Percentiles rank a stretch among this genome's conserved stretches.
phyloP scores from a whole-genome alignment of 2,888 invertebrate species.

The Scaptomyza caliginosa region DNA sequence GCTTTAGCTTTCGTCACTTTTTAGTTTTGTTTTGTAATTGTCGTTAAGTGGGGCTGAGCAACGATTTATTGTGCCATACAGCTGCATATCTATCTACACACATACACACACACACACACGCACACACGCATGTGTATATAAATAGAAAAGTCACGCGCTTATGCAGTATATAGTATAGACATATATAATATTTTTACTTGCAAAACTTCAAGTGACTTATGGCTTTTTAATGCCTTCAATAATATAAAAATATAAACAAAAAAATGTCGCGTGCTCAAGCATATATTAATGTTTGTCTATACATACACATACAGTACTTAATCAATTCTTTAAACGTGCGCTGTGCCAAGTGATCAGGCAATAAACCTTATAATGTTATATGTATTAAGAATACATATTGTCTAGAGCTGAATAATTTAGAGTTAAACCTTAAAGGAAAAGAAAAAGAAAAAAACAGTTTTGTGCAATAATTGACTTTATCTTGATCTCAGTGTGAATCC shows the following conservation, averaged over 20 bases:
- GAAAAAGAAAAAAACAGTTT: conserved; percentile 29
- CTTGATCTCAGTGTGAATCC: conserved; percentile 43
- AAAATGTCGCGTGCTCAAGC: conserved; percentile 44
- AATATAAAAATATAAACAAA: background rate
- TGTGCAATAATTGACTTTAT: conserved; percentile 29
- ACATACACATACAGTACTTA: conserved; percentile 28
- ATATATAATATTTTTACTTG: conserved; percentile 35
- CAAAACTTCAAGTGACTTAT: conserved; percentile 13
- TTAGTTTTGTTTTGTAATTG: conserved; percentile 37
- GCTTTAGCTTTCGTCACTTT: conserved; percentile 44
- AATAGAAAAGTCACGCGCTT: conserved; percentile 46
- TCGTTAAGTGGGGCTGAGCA: conserved; percentile 36
- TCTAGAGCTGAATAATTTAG: conserved; percentile 28
- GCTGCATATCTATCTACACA: conserved; percentile 6
- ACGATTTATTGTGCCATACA: conserved; percentile 39
- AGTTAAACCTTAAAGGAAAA: conserved; percentile 1
- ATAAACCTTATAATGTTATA: conserved; percentile 44
- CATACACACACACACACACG: conserved; percentile 4
- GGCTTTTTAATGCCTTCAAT: background rate
- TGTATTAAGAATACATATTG: background rate
- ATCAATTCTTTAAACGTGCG: conserved; percentile 30
- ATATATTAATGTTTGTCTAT: too few species aligned
- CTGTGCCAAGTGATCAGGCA: conserved; percentile 17
- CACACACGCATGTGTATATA: background rate
- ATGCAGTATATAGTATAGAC: conserved; percentile 5